Percentiles rank a stretch among this genome's conserved stretches.
Evolutionary conservation across 2,888 invertebrate genomes (phyloP).

Genomic region (Tillus elongatus): DNA sequence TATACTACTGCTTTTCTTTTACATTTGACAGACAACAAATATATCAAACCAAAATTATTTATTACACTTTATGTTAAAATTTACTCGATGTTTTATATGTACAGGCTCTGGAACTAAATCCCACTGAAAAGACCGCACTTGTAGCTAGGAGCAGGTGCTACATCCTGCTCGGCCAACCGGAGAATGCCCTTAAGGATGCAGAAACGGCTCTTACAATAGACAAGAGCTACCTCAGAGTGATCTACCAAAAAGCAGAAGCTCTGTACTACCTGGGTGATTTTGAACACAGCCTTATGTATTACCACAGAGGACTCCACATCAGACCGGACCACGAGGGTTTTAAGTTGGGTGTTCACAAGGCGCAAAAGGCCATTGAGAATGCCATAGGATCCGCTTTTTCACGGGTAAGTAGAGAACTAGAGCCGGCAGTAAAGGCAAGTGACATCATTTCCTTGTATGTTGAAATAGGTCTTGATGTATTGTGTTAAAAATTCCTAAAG

Average conservation of each 20-base stretch:
- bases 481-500: too few relatives aligned
- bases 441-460: too few relatives aligned
- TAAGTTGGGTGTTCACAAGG: slow-evolving; percentile 79
- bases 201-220: slow-evolving; percentile 70
- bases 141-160: slow-evolving; percentile 86
- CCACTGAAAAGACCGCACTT: slow-evolving; percentile 74
- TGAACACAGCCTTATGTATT: slow-evolving; percentile 86
- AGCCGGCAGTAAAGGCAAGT: slow-evolving; percentile 3
- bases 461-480: too few relatives aligned
- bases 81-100: not conserved
- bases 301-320: slow-evolving; percentile 75
- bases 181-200: slow-evolving; percentile 72
- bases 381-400: slow-evolving; percentile 55
- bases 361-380: slow-evolving; percentile 88
- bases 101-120: slow-evolving; percentile 80
- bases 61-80: too few relatives aligned
- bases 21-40: too few relatives aligned
- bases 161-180: slow-evolving; percentile 74
- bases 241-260: slow-evolving; percentile 87
- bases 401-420: slow-evolving; percentile 4
- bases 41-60: too few relatives aligned
- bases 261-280: slow-evolving; percentile 87
- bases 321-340: slow-evolving; percentile 75
- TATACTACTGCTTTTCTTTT: too few relatives aligned
- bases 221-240: slow-evolving; percentile 60